A percentile compares a stretch with the other conserved stretches of the same genome.
phyloP scores from a whole-genome alignment of 1,140 invertebrate genomes.

The Panulirus ornatus region DNA sequence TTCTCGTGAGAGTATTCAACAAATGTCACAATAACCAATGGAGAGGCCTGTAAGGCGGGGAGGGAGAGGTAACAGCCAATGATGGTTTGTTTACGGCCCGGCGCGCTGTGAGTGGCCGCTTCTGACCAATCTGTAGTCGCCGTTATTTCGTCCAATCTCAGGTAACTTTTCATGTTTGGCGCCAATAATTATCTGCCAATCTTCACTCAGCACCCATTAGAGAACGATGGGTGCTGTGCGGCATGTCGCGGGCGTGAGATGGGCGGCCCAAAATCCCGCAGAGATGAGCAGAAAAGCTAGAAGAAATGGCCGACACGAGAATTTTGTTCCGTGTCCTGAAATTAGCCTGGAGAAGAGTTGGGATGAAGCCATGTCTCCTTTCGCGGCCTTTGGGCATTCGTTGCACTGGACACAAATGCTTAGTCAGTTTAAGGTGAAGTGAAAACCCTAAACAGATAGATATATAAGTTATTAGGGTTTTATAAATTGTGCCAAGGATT shows the following conservation, averaged over 20 bases:
- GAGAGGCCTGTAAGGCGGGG: not conserved
- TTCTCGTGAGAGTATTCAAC: not conserved
- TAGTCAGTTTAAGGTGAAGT: too few species aligned
- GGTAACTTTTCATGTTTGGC: constrained; percentile 73
- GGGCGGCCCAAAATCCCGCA: not conserved
- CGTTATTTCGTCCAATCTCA: constrained; percentile 73
- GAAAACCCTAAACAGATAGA: too few species aligned
- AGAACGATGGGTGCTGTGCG: constrained; percentile 9
- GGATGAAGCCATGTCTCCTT: constrained; percentile 23
- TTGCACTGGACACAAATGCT: too few species aligned
- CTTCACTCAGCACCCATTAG: constrained; percentile 54
- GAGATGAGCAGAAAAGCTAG: too few species aligned
- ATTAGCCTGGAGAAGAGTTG: constrained; percentile 9
- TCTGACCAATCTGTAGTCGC: constrained; percentile 72
- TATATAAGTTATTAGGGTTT: too few species aligned
- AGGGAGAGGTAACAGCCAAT: constrained; percentile 62
- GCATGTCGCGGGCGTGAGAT: not conserved
- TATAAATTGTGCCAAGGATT: too few species aligned
- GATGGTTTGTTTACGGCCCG: constrained; percentile 65
- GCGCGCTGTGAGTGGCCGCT: constrained; percentile 68
- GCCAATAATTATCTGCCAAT: constrained; percentile 73
- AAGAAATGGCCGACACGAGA: constrained; percentile 55
- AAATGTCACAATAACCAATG: not conserved
- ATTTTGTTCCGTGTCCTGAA: constrained; percentile 20
- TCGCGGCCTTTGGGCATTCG: not conserved